Evolutionary conservation across 2,113 vertebrate genomes (phyloP), one percentile per base, ranked within the genome.

Genomic region (Mirounga angustirostris): DNA sequence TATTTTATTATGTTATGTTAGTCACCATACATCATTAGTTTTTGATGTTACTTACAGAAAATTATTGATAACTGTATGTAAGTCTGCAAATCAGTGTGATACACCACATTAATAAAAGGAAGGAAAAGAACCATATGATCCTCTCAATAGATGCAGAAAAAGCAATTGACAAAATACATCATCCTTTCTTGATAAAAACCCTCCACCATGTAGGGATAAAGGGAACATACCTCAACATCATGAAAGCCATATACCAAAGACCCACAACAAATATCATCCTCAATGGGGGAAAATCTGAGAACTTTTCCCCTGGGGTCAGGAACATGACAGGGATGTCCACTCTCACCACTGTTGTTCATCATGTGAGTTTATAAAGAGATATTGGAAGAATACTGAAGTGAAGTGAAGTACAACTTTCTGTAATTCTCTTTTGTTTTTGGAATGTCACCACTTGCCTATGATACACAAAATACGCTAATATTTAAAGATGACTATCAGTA

Each of bases 361-460:
- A n/a, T 67, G 65, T 67, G 33, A 67, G 65, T 67, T 67, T 33
- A n/a, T n/a, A n/a, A 67, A n/a, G 65, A 18, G 33, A n/a, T 67
- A 67, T 30, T 76, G 13, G 63, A 46, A 54, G 30, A 74, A 76
- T 90, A 82, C 19, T 58, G 24, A 6, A 61, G 14, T 95, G 52
- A 85, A 33, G 46, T 46, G 46, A 46, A 61, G 36, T 71, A 33
- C 24, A 76, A 13, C 18, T 79, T 69, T 83, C n/a, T 83, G 2
- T 63, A 97, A 59, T 63, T 89, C 40, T 89, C 43, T 92, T 79
- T 89, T 69, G 33, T 4, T 36, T 85, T 76, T 85, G 54, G 63
- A 84, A 7, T n/a, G 22, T 91, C 84, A 28, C 28, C 30, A 79
- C 71, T 84, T 94, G 36, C 19, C 18, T 74, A 58, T 2, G 12